Evolutionary conservation across 1,140 invertebrate genomes (phyloP), one percentile per base, ranked within the genome.

Genomic region (Magallana gigas): DNA sequence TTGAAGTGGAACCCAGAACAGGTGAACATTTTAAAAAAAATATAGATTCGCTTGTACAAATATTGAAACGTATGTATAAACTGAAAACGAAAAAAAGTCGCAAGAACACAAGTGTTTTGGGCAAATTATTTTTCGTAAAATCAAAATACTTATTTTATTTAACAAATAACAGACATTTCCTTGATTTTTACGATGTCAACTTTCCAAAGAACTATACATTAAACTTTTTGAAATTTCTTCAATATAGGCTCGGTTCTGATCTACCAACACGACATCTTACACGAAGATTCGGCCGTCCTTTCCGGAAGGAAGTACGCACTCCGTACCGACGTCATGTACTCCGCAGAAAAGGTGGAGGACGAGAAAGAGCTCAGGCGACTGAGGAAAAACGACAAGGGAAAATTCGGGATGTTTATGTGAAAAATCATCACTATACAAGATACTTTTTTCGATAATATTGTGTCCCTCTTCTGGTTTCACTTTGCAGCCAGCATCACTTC

Each of bases 251-350:
- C 88, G 9, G 90, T 89, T 18, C 86, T 92, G 11, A 88, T 92
- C 8, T 92, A 91, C 83, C 87, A 92, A 90, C 92, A 92, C 68
- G 84, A 89, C 68, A 90, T 92, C 7, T 83, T 87, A n/a, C 92
- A 92, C 58, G 92, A 92, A 84, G 92, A 91, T 18, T 91, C 90
- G 0, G 57, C 23, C n/a, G 87, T 92, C 68, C 62, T 81, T 23
- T 64, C 89, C 16, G 92, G 92, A 16, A 58, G 88, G 12, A 92
- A 92, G 84, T 92, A 91, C 80, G 81, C 88, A 0, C 76, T 91
- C 12, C 23, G 92, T 60, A 91, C 92, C 1, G 92, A 92, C 60
- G 86, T 92, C 62, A 92, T 92, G 92, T 91, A 88, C 80, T 87
- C 87, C 8, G 85, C 85, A 1, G 80, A 71, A 18, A 57, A 62